Evolutionary conservation across 2,113 vertebrate species (phyloP).

Genomic region (Spermophilus dauricus): DNA sequence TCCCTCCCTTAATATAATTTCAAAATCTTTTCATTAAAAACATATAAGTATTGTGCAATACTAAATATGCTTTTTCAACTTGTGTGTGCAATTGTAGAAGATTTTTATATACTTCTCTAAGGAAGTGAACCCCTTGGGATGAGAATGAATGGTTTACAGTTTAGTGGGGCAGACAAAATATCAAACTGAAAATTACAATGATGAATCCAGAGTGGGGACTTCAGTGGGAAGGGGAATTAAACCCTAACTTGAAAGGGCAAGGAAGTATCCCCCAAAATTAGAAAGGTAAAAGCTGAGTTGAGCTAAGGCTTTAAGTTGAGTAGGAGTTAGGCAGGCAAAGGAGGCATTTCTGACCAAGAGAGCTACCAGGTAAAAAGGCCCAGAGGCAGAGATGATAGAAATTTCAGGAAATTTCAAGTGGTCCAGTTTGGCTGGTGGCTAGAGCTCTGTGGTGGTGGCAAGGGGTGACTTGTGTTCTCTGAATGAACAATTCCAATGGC

Average conservation of each 20-base stretch:
- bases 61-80: background rate
- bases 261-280: background rate
- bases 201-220: background rate
- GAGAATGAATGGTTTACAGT: background rate
- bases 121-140: background rate
- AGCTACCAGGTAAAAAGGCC: background rate
- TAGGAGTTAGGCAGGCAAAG: background rate
- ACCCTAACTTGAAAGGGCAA: background rate
- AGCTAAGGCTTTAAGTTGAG: background rate
- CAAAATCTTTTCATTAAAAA: background rate
- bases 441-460: background rate
- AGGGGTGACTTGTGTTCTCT: background rate
- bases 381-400: background rate
- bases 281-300: background rate
- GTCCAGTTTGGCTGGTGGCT: background rate
- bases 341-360: background rate
- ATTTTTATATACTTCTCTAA: background rate
- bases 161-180: background rate
- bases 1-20: conserved; percentile 12
- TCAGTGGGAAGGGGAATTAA: background rate
- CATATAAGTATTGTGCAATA: background rate
- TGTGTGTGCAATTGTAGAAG: background rate
- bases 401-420: conserved; percentile 4
- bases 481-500: background rate
- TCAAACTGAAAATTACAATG: background rate